Conservation (phyloP, 2,888 invertebrate genomes). For the Troides aeacus region DNA sequence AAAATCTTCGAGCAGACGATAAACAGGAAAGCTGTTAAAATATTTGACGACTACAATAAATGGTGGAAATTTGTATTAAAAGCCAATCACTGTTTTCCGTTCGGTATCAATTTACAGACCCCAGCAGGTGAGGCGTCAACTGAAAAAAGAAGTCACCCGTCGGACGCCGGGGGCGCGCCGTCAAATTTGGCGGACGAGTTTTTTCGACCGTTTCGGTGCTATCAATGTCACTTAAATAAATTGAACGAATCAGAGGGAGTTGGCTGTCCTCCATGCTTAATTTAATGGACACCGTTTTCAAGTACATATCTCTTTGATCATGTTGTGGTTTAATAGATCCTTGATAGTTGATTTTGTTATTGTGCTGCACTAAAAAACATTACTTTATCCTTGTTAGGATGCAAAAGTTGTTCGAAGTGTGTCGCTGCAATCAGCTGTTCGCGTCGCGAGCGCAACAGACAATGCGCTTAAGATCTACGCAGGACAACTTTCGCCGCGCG, state of each 20-base stretch:
- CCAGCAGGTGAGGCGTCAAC: constrained; percentile 68
- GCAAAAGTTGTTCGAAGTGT: constrained; percentile 67
- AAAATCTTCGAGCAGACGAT: neutral
- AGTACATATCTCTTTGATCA: neutral
- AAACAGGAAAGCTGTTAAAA: neutral
- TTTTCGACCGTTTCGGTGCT: constrained; percentile 72
- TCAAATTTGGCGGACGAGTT: constrained; percentile 71
- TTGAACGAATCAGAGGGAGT: constrained; percentile 74
- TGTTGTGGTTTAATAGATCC: neutral
- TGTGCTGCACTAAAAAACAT: neutral
- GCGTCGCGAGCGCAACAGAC: constrained; percentile 78
- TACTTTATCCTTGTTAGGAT: constrained; percentile 30
- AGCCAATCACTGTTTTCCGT: constrained; percentile 67
- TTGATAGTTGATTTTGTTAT: neutral
- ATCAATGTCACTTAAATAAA: constrained; percentile 80
- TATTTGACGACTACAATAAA: constrained; percentile 22
- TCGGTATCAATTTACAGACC: constrained; percentile 55
- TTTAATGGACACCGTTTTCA: constrained; percentile 10
- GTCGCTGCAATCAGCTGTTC: constrained; percentile 76
- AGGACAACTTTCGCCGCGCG: constrained; percentile 81
- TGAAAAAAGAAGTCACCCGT: constrained; percentile 63
- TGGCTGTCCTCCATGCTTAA: constrained; percentile 29
- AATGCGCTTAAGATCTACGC: constrained; percentile 82
- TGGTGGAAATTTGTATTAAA: constrained; percentile 60
- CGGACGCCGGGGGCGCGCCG: constrained; percentile 55